These are phyloP conservation scores for Byasa hedistus DNA, from an alignment of 2,888 invertebrate species.

Conservation along the genomic window DNA sequence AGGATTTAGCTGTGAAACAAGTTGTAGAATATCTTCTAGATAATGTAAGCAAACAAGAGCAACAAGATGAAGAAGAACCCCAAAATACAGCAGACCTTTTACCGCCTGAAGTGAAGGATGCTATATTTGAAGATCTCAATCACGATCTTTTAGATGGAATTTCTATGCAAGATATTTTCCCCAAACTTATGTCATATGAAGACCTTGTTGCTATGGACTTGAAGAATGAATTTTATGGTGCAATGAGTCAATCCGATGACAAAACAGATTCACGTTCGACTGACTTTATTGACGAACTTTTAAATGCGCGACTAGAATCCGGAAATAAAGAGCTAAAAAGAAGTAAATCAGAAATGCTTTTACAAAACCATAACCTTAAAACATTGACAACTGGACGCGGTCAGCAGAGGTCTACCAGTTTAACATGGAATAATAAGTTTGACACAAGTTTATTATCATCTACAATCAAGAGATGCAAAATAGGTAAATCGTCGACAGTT, in stretches of 20 bases:
- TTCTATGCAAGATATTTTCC: slow-evolving; percentile 92
- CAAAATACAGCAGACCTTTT: slow-evolving; percentile 89
- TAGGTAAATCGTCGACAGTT: slow-evolving; percentile 70
- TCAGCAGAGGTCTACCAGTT: slow-evolving; percentile 84
- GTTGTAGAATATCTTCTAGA: slow-evolving; percentile 81
- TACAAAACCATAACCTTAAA: slow-evolving; percentile 73
- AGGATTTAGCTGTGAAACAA: slow-evolving; percentile 79
- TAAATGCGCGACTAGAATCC: slow-evolving; percentile 74
- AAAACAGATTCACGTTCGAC: slow-evolving; percentile 75
- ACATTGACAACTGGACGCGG: slow-evolving; percentile 75
- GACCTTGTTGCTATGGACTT: slow-evolving; percentile 83
- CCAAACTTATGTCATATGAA: slow-evolving; percentile 84
- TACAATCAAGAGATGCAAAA: slow-evolving; percentile 85
- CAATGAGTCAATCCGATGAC: slow-evolving; percentile 67
- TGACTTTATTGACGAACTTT: slow-evolving; percentile 79
- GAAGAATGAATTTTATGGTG: slow-evolving; percentile 80
- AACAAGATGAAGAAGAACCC: slow-evolving; percentile 87
- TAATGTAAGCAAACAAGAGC: slow-evolving; percentile 82
- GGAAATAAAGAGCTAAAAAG: slow-evolving; percentile 81
- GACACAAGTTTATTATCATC: slow-evolving; percentile 81
- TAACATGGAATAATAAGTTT: slow-evolving; percentile 85
- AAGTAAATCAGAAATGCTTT: slow-evolving; percentile 83
- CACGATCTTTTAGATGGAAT: slow-evolving; percentile 91
- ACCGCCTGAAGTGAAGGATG: slow-evolving; percentile 92
- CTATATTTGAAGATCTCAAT: slow-evolving; percentile 91